Percentiles rank a stretch among this genome's conserved stretches.
phyloP scores from a whole-genome alignment of 2,113 vertebrate species.

The Takifugu flavidus region DNA sequence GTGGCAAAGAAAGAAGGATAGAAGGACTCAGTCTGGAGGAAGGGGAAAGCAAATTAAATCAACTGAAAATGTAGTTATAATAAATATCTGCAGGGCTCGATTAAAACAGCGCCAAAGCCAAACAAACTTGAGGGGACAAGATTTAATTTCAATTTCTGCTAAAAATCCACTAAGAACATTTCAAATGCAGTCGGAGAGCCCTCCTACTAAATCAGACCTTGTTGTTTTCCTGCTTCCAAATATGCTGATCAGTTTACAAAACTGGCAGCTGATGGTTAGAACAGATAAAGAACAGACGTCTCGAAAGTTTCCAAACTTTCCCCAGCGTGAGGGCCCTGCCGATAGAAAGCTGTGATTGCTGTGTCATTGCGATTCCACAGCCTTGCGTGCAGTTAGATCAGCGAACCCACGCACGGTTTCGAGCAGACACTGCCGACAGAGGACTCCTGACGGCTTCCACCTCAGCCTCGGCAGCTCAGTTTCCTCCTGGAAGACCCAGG shows the following conservation, averaged over 20 bases:
- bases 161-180: no score
- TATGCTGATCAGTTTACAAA: not conserved
- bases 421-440: constrained; percentile 55
- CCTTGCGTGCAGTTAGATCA: constrained; percentile 33
- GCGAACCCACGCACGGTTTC: constrained; percentile 54
- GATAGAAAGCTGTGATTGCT: constrained; percentile 41
- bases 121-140: no score
- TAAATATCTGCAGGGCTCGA: no score
- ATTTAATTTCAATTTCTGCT: no score
- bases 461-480: constrained; percentile 33
- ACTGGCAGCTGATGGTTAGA: not conserved
- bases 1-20: no score
- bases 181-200: no score
- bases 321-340: constrained; percentile 10
- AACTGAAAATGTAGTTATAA: no score
- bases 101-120: no score
- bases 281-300: not conserved
- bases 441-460: constrained; percentile 51
- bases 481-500: constrained; percentile 18
- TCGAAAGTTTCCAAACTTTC: constrained; percentile 16
- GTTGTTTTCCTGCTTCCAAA: no score
- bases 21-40: no score
- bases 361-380: constrained; percentile 41
- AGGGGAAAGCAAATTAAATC: no score
- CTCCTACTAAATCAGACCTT: no score